Evolutionary conservation across 2,797 vertebrate genomes (phyloP).

Genomic region (Tokudaia muenninki): DNA sequence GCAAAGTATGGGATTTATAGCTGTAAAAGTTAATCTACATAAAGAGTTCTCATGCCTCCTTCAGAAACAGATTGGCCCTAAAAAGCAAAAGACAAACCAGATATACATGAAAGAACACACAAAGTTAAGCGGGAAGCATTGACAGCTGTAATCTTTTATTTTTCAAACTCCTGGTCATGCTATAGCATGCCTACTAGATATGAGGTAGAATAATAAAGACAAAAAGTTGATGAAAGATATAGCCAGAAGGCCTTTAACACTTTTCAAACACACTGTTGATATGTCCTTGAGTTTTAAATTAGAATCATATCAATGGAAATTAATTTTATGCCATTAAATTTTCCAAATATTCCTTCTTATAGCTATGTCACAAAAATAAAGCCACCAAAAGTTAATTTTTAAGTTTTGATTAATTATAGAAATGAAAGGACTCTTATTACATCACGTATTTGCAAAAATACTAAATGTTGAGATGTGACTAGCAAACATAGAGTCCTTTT

Average conservation of each 20-base stretch:
- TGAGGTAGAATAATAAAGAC: slow-evolving; percentile 11
- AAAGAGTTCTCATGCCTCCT: slow-evolving; percentile 39
- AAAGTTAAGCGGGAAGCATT: slow-evolving; percentile 51
- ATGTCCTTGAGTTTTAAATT: slow-evolving; percentile 69
- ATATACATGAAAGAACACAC: slow-evolving; percentile 44
- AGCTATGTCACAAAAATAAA: slow-evolving; percentile 34
- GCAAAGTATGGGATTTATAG: slow-evolving; percentile 73
- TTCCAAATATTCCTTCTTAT: slow-evolving; percentile 58
- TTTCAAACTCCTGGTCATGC: slow-evolving; percentile 69
- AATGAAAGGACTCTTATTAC: slow-evolving; percentile 53
- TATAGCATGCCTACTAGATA: slow-evolving; percentile 47
- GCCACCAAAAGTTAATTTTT: slow-evolving; percentile 60
- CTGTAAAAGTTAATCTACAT: slow-evolving; percentile 78
- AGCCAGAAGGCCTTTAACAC: slow-evolving; percentile 65
- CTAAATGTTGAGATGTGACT: not conserved
- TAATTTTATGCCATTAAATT: slow-evolving; percentile 65
- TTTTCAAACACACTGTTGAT: slow-evolving; percentile 50
- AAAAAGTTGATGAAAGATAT: slow-evolving; percentile 66
- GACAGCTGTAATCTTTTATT: slow-evolving; percentile 69
- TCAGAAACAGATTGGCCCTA: slow-evolving; percentile 54
- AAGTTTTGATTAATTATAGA: slow-evolving; percentile 71
- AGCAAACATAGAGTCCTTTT: not conserved
- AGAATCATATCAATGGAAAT: slow-evolving; percentile 65
- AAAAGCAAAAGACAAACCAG: slow-evolving; percentile 34
- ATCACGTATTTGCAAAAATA: not conserved